Conservation (phyloP, 2,797 vertebrate species). For the Pseudomugil gertrudae region DNA sequence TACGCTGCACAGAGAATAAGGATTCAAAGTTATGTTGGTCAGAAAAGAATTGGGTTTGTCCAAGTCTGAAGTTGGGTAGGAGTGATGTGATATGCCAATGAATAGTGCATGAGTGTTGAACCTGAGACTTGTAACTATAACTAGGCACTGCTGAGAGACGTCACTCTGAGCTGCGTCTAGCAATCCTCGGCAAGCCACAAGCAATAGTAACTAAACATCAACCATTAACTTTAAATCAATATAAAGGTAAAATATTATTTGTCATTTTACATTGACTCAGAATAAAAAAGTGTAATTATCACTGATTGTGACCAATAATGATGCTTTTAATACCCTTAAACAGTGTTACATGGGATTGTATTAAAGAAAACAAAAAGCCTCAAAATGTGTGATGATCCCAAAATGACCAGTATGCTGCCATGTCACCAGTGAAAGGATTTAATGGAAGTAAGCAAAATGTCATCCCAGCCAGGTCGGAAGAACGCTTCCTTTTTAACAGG, state of each 20-base stretch:
- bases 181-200: slow-evolving; percentile 41
- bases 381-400: slow-evolving; percentile 2
- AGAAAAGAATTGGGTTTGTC: slow-evolving; percentile 80
- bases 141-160: slow-evolving; percentile 77
- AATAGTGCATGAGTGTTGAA: slow-evolving; percentile 90
- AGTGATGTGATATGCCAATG: slow-evolving; percentile 86
- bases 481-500: slow-evolving; percentile 59
- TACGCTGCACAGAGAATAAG: slow-evolving; percentile 61
- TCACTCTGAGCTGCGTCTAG: slow-evolving; percentile 63
- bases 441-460: slow-evolving; percentile 55
- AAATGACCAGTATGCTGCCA: slow-evolving; percentile 25
- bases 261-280: background rate
- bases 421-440: slow-evolving; percentile 38
- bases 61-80: slow-evolving; percentile 73
- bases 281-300: background rate
- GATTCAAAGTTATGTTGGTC: slow-evolving; percentile 69
- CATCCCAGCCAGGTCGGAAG: slow-evolving; percentile 37
- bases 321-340: background rate
- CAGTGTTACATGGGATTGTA: background rate
- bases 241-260: background rate
- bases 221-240: background rate
- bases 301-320: background rate
- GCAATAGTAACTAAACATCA: background rate
- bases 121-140: slow-evolving; percentile 84
- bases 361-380: slow-evolving; percentile 14